Conservation (phyloP, 1,140 invertebrate species). For the Diorhabda sublineata region DNA sequence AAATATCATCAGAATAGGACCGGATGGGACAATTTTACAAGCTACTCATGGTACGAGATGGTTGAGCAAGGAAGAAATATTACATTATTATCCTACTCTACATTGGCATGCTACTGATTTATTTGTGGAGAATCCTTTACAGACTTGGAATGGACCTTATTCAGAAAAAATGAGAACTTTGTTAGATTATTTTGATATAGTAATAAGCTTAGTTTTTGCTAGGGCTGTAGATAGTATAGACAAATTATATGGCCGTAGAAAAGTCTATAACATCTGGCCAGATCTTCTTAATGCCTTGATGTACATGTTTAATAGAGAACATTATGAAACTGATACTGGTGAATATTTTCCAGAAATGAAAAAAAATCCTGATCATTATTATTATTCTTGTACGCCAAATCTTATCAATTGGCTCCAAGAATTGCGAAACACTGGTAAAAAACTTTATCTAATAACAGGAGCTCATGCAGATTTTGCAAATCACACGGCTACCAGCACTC, state of each 20-base stretch:
- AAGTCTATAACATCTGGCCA: constrained; percentile 60
- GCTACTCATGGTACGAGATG: constrained; percentile 67
- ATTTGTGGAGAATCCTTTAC: constrained; percentile 55
- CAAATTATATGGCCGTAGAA: constrained; percentile 33
- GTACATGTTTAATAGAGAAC: constrained; percentile 59
- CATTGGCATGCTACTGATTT: constrained; percentile 56
- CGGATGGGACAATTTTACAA: constrained; percentile 60
- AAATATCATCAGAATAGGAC: constrained; percentile 64
- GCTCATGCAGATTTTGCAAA: constrained; percentile 72
- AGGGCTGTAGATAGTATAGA: constrained; percentile 68
- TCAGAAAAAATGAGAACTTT: constrained; percentile 60
- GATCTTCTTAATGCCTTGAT: constrained; percentile 62
- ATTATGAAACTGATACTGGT: constrained; percentile 56
- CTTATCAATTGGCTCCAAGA: constrained; percentile 62
- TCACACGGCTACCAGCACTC: constrained; percentile 58
- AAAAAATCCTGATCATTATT: constrained; percentile 59
- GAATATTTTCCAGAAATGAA: constrained; percentile 63
- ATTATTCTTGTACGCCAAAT: constrained; percentile 56
- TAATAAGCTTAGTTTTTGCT: constrained; percentile 64
- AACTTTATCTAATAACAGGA: constrained; percentile 71
- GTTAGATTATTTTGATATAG: constrained; percentile 75
- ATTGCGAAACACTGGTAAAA: constrained; percentile 52
- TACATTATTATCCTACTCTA: constrained; percentile 55
- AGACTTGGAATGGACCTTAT: constrained; percentile 60
- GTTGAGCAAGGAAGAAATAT: constrained; percentile 57